These are phyloP conservation scores for Anodontia alba DNA, from an alignment of 2,888 invertebrate species.

Conservation along the genomic window DNA sequence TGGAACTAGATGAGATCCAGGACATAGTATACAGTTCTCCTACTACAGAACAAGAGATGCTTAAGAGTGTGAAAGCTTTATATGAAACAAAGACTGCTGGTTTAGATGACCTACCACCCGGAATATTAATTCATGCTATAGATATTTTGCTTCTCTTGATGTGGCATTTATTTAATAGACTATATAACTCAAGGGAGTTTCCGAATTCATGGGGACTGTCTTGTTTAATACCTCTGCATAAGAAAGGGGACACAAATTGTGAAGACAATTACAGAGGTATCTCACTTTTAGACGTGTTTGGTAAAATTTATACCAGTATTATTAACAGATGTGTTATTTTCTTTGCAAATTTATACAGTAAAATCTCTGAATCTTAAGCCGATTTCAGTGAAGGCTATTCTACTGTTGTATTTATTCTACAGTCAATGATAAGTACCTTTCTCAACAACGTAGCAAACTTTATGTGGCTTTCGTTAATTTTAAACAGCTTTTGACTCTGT, in stretches of 20 bases:
- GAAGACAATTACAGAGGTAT: slow-evolving; percentile 1
- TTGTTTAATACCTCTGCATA: neutral
- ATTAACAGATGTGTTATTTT: slow-evolving; percentile 4
- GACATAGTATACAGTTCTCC: neutral
- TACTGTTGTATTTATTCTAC: slow-evolving; percentile 11
- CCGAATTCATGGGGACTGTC: neutral
- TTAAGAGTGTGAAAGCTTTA: too few species aligned
- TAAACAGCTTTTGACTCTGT: slow-evolving; percentile 7
- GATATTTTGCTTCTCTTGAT: neutral
- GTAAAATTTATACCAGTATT: slow-evolving; percentile 3
- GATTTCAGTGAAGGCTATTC: slow-evolving; percentile 21
- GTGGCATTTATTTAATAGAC: neutral
- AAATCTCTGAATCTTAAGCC: slow-evolving; percentile 4
- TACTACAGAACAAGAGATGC: neutral
- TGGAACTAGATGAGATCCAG: neutral
- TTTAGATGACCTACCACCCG: too few species aligned
- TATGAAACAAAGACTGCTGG: neutral
- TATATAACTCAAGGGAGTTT: neutral
- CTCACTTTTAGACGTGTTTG: neutral
- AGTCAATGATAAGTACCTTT: neutral
- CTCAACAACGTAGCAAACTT: neutral
- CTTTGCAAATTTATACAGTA: neutral
- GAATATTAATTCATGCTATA: neutral
- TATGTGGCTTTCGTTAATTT: slow-evolving; percentile 4
- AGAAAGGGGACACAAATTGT: neutral